Percentiles rank a stretch among this genome's conserved stretches.
Conservation (phyloP, 2,113 vertebrate genomes). For the Sander lucioperca region DNA sequence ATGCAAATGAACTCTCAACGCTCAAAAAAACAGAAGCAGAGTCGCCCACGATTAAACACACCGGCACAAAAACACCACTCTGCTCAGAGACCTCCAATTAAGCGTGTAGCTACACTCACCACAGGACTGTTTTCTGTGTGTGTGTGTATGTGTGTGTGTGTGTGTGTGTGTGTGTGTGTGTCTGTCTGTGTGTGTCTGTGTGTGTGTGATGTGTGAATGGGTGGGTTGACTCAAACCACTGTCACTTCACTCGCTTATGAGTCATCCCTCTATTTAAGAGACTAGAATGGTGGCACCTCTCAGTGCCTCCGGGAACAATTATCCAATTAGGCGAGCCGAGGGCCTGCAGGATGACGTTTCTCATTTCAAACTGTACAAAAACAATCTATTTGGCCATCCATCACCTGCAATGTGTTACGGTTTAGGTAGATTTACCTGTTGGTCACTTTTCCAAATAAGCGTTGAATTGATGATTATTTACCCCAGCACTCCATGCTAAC, state of each 20-base stretch:
- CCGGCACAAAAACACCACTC: conserved; percentile 26
- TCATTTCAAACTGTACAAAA: not conserved
- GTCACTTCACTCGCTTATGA: conserved; percentile 21
- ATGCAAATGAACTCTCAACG: conserved; percentile 40
- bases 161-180: not conserved
- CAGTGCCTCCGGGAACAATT: conserved; percentile 4
- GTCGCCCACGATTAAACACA: conserved; percentile 22
- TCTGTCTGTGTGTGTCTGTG: conserved; percentile 1
- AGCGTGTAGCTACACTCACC: not conserved
- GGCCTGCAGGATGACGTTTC: not conserved
- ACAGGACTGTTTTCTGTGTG: not conserved
- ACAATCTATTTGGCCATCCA: not conserved
- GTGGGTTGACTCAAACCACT: conserved; percentile 36
- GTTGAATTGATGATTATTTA: too few species aligned
- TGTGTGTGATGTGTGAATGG: not conserved
- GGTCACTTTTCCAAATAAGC: not conserved
- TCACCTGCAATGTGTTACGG: not conserved
- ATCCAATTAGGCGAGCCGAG: conserved; percentile 30
- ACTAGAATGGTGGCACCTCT: conserved; percentile 18
- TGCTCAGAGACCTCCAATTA: conserved; percentile 35
- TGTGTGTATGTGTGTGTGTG: not conserved
- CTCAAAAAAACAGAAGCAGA: conserved; percentile 38
- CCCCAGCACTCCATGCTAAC: not conserved
- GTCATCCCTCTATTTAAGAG: conserved; percentile 36
- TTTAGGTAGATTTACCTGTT: not conserved